phyloP scores from a whole-genome alignment of 2,888 invertebrate genomes.

The Acanthopleura granulata region DNA sequence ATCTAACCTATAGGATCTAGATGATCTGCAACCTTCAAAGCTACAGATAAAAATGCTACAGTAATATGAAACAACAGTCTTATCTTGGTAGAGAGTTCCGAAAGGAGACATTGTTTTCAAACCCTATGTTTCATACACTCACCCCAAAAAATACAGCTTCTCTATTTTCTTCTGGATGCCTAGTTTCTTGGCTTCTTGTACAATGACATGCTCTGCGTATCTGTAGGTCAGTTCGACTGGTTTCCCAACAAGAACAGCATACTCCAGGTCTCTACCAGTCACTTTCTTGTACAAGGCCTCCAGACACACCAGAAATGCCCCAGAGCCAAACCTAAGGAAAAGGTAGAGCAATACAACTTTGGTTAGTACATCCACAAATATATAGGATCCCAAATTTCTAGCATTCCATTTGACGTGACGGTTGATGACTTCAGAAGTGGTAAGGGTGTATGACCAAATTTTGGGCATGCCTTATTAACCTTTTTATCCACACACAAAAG shows the following conservation, averaged over 20 bases:
- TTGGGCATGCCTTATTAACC: too few species aligned
- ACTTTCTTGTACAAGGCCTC: conserved; percentile 69
- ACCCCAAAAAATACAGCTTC: conserved; percentile 68
- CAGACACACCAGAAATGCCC: conserved; percentile 67
- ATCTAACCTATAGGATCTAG: too few species aligned
- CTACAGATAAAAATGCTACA: too few species aligned
- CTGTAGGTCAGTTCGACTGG: conserved; percentile 68
- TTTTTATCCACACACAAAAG: too few species aligned
- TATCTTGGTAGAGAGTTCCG: too few species aligned
- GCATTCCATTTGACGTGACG: too few species aligned
- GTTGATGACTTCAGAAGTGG: too few species aligned
- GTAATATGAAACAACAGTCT: too few species aligned
- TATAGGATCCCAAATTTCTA: neutral
- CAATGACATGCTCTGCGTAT: conserved; percentile 66
- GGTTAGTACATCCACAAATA: neutral
- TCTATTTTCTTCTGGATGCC: conserved; percentile 60
- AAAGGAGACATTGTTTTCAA: too few species aligned
- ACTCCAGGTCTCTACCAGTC: conserved; percentile 63
- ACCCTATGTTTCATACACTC: too few species aligned
- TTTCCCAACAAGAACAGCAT: conserved; percentile 66
- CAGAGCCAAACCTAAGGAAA: conserved; percentile 66
- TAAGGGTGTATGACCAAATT: too few species aligned
- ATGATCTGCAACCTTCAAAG: too few species aligned
- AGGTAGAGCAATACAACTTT: neutral
- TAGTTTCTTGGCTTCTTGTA: conserved; percentile 58